These are phyloP conservation scores for Nymphicus hollandicus DNA, from an alignment of 2,113 vertebrate genomes.

Conservation along the genomic window DNA sequence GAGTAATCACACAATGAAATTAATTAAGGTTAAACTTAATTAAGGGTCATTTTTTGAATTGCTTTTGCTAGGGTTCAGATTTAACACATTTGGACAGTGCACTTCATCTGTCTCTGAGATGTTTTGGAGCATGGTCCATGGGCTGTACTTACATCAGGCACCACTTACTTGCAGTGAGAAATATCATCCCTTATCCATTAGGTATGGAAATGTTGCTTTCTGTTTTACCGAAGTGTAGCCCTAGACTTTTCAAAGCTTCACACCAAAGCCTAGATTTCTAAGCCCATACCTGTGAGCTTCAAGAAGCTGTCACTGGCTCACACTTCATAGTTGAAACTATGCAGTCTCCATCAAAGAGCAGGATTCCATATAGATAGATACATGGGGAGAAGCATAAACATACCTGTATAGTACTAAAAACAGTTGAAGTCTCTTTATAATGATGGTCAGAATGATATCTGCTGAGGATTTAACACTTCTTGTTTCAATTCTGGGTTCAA, in stretches of 20 bases:
- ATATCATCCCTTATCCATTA: background rate
- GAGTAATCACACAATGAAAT: background rate
- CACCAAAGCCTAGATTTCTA: background rate
- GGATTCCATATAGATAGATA: background rate
- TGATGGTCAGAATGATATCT: background rate
- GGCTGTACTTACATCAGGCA: background rate
- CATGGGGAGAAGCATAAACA: background rate
- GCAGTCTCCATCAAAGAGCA: background rate
- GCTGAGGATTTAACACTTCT: background rate
- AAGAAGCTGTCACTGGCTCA: background rate
- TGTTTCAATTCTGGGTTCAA: background rate
- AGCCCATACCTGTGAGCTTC: background rate
- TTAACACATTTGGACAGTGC: background rate
- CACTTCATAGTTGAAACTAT: background rate
- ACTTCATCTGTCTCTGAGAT: background rate
- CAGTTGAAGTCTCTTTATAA: background rate
- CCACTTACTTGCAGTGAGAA: background rate
- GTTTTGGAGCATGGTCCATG: background rate
- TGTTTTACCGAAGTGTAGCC: background rate
- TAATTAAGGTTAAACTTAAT: background rate
- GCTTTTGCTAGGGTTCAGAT: background rate
- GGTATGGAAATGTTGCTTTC: background rate
- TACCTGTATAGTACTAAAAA: background rate
- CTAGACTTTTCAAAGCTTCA: background rate
- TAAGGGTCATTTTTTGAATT: background rate